These are phyloP conservation scores for Megaptera novaeangliae DNA, from an alignment of 2,113 vertebrate species.

Conservation along the genomic window DNA sequence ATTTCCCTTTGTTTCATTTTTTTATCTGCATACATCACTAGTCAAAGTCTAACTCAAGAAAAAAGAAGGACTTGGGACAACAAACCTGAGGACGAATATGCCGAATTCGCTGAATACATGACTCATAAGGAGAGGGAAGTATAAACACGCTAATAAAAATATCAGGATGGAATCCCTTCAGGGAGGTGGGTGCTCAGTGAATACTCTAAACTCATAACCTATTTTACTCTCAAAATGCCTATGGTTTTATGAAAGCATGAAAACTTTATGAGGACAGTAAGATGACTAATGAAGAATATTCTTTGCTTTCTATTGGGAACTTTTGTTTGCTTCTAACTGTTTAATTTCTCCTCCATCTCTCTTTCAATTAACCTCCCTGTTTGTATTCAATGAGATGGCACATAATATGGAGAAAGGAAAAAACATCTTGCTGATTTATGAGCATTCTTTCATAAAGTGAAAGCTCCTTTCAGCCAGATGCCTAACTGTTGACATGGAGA, in stretches of 20 bases:
- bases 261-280: conserved; percentile 29
- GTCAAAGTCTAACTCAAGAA: background rate
- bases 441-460: conserved; percentile 47
- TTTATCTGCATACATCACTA: background rate
- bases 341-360: conserved; percentile 51
- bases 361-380: conserved; percentile 61
- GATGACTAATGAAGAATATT: conserved; percentile 33
- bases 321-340: conserved; percentile 52
- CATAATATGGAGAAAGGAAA: background rate
- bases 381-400: conserved; percentile 49
- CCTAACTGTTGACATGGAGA: conserved; percentile 5
- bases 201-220: background rate
- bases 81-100: background rate
- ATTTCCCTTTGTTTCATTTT: background rate
- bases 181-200: background rate
- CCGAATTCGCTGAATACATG: background rate
- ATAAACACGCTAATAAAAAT: conserved; percentile 16
- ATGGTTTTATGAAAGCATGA: conserved; percentile 41
- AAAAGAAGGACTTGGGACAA: background rate
- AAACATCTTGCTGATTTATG: conserved; percentile 54
- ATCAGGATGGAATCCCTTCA: background rate
- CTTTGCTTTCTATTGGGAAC: conserved; percentile 41
- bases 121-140: background rate
- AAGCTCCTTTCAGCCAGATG: conserved; percentile 16
- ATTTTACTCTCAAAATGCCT: conserved; percentile 18